Evolutionary conservation across 1,140 invertebrate genomes (phyloP), one percentile per base, ranked within the genome.

Genomic region (Drosophila kikkawai): DNA sequence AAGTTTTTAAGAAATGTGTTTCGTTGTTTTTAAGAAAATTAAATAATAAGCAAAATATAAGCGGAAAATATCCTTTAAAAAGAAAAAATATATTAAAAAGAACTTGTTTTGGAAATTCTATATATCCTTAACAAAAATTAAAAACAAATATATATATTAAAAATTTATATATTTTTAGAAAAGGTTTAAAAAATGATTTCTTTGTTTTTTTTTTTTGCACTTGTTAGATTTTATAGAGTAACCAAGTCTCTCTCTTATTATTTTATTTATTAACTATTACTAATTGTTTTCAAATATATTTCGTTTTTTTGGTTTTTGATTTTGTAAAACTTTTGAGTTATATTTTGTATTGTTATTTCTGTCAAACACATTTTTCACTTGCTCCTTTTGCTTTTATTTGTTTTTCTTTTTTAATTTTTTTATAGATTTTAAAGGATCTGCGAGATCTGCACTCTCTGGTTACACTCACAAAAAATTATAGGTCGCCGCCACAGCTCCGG

Each of bases 391-490:
- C 26, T 29, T 29, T 29, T 29, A 29, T 17, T 36, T 19, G 9
- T 13, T 0, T 36, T 19, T 22, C 4, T 26, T 13, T 15, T 53
- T 22, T 22, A 22, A 22, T 22, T 22, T 22, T 15, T 22, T 22
- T 7, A 2, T 19, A 1, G 6, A 3, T 13, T 13, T 11, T 1
- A 12, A 55, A 55, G 53, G 53, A 55, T 55, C 34, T 55, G 32
- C 19, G 7, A 37, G 17, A 37, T 12, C 4, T 17, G 37, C 34
- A 36, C 51, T 39, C 53, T 53, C 1, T 36, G 2, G 47, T 9
- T n/a, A 22, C 53, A 55, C 53, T 56, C 36, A 56, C 53, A 56
- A 39, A 56, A 56, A 56, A 56, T 56, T 56, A 56, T 13, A 26
- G 53, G 22, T 48, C 7, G 22, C 47, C 22, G 47, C 7, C 47